A percentile compares a stretch with the other conserved stretches of the same genome.
Conservation (phyloP, 2,797 vertebrate species). For the Intellagama lesueurii region DNA sequence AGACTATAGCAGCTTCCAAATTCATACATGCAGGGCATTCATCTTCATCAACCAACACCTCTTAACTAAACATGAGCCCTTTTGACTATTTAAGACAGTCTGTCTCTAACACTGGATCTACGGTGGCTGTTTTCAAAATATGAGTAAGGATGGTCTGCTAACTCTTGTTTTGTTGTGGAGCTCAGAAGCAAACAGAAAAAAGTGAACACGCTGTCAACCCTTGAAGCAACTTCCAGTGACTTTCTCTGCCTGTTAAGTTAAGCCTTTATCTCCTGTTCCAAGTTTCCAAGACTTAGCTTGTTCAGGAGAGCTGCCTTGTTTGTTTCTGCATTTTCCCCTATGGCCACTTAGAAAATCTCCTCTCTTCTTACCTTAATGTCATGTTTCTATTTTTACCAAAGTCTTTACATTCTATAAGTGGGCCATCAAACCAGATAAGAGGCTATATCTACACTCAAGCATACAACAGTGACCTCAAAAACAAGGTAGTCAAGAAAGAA, state of each 20-base stretch:
- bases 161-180: neutral
- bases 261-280: neutral
- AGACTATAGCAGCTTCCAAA: neutral
- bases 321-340: constrained; percentile 3
- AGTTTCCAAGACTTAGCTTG: neutral
- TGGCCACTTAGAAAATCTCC: neutral
- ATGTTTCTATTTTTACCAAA: neutral
- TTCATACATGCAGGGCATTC: neutral
- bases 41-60: neutral
- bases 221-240: neutral
- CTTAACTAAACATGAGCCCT: too few species aligned
- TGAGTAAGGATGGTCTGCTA: neutral
- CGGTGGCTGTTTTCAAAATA: neutral
- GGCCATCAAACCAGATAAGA: neutral
- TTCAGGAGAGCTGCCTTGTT: neutral
- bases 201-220: neutral
- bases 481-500: neutral
- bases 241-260: neutral
- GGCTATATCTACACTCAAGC: neutral
- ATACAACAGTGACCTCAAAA: neutral
- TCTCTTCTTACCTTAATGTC: neutral
- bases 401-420: neutral
- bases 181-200: neutral
- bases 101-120: neutral
- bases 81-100: neutral